Conservation (phyloP, 1,140 invertebrate species). For the Antheraea mylitta region DNA sequence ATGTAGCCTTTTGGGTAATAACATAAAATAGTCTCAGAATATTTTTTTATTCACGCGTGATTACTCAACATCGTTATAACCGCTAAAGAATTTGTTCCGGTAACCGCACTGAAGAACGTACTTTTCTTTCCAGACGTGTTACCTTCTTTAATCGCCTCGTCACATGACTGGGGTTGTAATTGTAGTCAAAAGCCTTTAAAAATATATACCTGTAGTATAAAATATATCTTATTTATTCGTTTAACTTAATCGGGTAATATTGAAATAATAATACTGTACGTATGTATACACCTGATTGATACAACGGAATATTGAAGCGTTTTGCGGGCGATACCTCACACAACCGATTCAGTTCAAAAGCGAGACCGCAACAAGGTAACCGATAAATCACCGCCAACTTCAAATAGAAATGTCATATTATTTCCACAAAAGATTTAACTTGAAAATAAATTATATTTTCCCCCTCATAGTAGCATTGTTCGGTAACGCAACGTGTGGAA, state of each 20-base stretch:
- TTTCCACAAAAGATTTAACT: constrained; percentile 79
- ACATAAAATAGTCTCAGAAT: too few relatives aligned
- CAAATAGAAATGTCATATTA: constrained; percentile 79
- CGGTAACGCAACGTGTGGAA: constrained; percentile 72
- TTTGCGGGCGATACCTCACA: constrained; percentile 46
- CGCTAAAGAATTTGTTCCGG: too few relatives aligned
- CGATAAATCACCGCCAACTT: constrained; percentile 75
- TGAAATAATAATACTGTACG: background rate
- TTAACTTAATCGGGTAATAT: background rate
- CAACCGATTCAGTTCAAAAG: constrained; percentile 43
- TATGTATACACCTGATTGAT: background rate
- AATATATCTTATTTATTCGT: too few relatives aligned
- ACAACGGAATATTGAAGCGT: constrained; percentile 15
- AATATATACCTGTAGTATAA: too few relatives aligned
- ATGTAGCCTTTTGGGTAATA: too few relatives aligned
- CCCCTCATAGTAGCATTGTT: constrained; percentile 66
- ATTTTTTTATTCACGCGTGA: too few relatives aligned
- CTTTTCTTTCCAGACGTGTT: too few relatives aligned
- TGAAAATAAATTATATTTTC: constrained; percentile 77
- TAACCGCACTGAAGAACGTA: too few relatives aligned
- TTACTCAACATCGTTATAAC: too few relatives aligned
- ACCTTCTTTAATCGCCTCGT: too few relatives aligned
- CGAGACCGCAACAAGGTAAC: constrained; percentile 56
- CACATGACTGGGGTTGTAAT: too few relatives aligned
- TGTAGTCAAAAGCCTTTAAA: too few relatives aligned